phyloP scores from a whole-genome alignment of 2,113 vertebrate genomes.

The Myrmecophaga tridactyla region DNA sequence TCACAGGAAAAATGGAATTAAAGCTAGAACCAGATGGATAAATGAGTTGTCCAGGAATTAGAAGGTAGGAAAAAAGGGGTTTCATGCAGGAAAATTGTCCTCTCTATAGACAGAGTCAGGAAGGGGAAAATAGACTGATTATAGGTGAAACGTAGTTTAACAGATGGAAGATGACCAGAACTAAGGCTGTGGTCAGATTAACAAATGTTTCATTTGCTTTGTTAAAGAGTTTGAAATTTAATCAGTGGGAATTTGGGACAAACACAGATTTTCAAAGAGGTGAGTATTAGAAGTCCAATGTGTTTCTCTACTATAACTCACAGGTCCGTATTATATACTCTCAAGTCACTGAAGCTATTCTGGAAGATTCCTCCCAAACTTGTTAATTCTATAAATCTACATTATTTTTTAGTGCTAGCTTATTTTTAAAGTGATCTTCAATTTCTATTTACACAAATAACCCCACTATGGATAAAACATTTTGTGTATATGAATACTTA shows the following conservation, averaged over 20 bases:
- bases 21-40: background rate
- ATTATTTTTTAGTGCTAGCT: slow-evolving; percentile 32
- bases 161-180: background rate
- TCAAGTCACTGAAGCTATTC: background rate
- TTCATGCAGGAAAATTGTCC: background rate
- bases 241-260: background rate
- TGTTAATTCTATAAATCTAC: background rate
- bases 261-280: background rate
- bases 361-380: background rate
- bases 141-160: background rate
- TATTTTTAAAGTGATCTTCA: background rate
- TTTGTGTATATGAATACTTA: background rate
- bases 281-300: background rate
- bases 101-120: background rate
- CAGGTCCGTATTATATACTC: background rate
- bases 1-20: background rate
- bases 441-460: slow-evolving; percentile 2
- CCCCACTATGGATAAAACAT: background rate
- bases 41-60: background rate
- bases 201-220: background rate
- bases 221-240: background rate
- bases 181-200: background rate
- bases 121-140: background rate
- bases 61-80: background rate
- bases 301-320: background rate